phyloP scores from a whole-genome alignment of 1,140 invertebrate species.

The Ganaspis sp. region DNA sequence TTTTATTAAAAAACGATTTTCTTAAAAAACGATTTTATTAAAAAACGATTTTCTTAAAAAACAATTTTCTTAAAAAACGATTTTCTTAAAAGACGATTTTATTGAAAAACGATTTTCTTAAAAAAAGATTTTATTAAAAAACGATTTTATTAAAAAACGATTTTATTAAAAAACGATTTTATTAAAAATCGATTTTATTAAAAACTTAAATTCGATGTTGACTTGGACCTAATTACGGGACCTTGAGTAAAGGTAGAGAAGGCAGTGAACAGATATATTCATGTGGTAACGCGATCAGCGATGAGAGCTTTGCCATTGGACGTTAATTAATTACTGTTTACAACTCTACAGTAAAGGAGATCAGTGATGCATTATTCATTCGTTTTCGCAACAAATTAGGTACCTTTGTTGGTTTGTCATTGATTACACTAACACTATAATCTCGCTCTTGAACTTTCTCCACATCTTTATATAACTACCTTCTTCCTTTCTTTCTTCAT shows the following conservation, averaged over 20 bases:
- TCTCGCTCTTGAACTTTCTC: conserved; percentile 32
- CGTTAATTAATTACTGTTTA: conserved; percentile 53
- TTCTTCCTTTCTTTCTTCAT: too few species aligned
- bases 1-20: too few species aligned
- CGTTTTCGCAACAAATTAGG: conserved; percentile 58
- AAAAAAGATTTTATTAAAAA: too few species aligned
- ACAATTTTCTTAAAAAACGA: too few species aligned
- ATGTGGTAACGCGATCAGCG: conserved; percentile 40
- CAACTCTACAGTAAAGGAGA: conserved; percentile 37
- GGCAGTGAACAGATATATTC: neutral
- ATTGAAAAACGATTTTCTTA: too few species aligned
- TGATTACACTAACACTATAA: conserved; percentile 47
- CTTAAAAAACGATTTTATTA: too few species aligned
- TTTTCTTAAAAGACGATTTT: too few species aligned
- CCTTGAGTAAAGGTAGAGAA: conserved; percentile 25
- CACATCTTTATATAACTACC: conserved; percentile 30
- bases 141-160: too few species aligned
- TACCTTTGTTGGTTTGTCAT: conserved; percentile 49
- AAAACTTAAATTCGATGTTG: too few species aligned
- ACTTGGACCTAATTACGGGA: conserved; percentile 37
- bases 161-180: too few species aligned
- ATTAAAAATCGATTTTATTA: too few species aligned
- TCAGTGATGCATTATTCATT: conserved; percentile 58
- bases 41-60: too few species aligned
- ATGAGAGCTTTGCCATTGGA: conserved; percentile 49